Evolutionary conservation across 2,888 invertebrate species (phyloP), one percentile per base, ranked within the genome.

Genomic region (Lasioglossum calceatum): DNA sequence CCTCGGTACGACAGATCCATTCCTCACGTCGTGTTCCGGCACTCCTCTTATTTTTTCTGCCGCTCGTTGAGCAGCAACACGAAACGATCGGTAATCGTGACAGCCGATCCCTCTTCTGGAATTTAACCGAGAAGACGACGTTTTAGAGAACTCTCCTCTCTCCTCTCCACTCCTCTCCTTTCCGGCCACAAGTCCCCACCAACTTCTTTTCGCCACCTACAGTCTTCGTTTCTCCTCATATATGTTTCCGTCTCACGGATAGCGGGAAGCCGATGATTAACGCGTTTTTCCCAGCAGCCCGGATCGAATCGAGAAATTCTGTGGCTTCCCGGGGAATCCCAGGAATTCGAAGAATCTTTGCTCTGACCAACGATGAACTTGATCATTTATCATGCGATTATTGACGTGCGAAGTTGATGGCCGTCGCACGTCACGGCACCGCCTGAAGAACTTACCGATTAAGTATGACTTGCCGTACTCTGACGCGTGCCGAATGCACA

Each of bases 61-160:
- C 86, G 84, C 75, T 86, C 81, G 85, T 82, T 86, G 84, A 73
- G 80, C 82, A 67, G 87, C 47, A 82, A 80, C 79, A 54, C 82
- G 79, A 79, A 89, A 82, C 90, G 89, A 91, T 90, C 91, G 91
- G 89, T 88, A 85, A 90, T 91, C 89, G 91, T 89, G 90, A 90
- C 91, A 88, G 89, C 89, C 90, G 86, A 90, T 90, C 89, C 88
- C 71, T 90, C 90, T 90, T 91, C 83, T 67, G 87, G 87, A 90
- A 89, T 88, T 87, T 83, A 86, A 79, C 88, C 82, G 54, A 47
- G 84, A 84, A 86, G 89, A 89, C 88, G 90, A 89, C 89, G 88
- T 86, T 87, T 89, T 87, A 73, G 78, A 67, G 71, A 50, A 61
- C 50, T 44, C 19, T 47, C 50, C 27, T 44, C 27, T 42, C 42